Conservation (phyloP, 1,140 invertebrate species). For the Cepaea nemoralis region DNA sequence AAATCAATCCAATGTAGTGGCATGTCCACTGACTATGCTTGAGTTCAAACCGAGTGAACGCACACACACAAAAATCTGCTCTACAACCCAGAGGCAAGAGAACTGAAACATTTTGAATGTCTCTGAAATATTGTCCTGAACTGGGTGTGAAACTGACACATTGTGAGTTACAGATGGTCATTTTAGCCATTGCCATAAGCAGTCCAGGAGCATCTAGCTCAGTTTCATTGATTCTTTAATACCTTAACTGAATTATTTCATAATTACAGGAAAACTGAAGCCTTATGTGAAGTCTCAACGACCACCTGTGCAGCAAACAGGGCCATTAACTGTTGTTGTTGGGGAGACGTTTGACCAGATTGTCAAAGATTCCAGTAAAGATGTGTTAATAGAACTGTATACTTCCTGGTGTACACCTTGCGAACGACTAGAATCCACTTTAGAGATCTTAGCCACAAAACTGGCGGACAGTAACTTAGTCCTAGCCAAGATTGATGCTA, state of each 20-base stretch:
- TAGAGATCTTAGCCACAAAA: slow-evolving; percentile 92
- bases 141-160: too few species aligned
- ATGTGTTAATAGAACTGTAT: slow-evolving; percentile 96
- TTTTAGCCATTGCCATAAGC: too few species aligned
- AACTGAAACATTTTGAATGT: too few species aligned
- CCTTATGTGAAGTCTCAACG: slow-evolving; percentile 95
- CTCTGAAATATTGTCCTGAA: too few species aligned
- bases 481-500: slow-evolving; percentile 98
- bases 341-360: slow-evolving; percentile 96
- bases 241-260: neutral
- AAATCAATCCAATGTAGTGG: too few species aligned
- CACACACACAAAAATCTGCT: too few species aligned
- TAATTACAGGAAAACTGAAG: slow-evolving; percentile 79
- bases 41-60: too few species aligned
- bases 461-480: slow-evolving; percentile 87
- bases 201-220: too few species aligned
- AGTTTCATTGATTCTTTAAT: neutral
- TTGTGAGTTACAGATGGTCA: too few species aligned
- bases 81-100: too few species aligned
- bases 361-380: slow-evolving; percentile 89
- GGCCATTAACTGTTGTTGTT: slow-evolving; percentile 89
- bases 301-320: slow-evolving; percentile 88
- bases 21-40: too few species aligned
- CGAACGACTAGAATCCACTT: slow-evolving; percentile 93
- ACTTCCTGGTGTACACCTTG: slow-evolving; percentile 99